Evolutionary conservation across 2,888 invertebrate species (phyloP), one percentile per base, ranked within the genome.

Genomic region (Zaprionus bogoriensis): DNA sequence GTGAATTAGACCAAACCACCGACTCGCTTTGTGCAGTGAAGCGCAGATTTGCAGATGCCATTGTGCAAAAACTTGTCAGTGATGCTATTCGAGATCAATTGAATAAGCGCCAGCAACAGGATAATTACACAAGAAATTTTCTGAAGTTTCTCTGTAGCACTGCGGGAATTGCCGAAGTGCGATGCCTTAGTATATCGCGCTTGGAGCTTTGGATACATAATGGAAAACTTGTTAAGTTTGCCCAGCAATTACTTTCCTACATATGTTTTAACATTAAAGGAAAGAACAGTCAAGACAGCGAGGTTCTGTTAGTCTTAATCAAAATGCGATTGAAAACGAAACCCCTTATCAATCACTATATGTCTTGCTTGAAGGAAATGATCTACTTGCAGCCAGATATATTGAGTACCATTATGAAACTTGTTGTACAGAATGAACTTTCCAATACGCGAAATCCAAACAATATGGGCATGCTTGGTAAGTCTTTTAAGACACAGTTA

Each of bases 181-280:
- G 90, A 6, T 87, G 88, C 2, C 66, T 90, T 7, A 89, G 89
- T 3, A 89, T 90, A 12, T 79, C 89, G 2, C 94, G 96, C 0
- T 92, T 99, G 17, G 99, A 99, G 90, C 94, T 95, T 78, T 99
- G 98, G 98, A 92, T 99, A 59, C 98, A 98, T 90, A 98, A 98
- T 89, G 98, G 98, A 64, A 99, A 99, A 92, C 92, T 98, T 52
- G 96, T 96, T 92, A 95, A 97, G 82, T 94, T 96, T 19, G 98
- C 98, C 0, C 98, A 98, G 90, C 99, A 99, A 91, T 91, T 99
- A 52, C 92, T 99, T 22, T 95, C 98, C 53, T 95, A 96, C 83
- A 94, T 99, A 73, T 98, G 98, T 89, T 94, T 95, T 79, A 99
- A 99, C 92, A 97, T 97, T 76, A 95, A 95, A 14, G 93, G 93